These are phyloP conservation scores for Hemiprocne comata DNA, from an alignment of 2,113 vertebrate species.

Conservation along the genomic window DNA sequence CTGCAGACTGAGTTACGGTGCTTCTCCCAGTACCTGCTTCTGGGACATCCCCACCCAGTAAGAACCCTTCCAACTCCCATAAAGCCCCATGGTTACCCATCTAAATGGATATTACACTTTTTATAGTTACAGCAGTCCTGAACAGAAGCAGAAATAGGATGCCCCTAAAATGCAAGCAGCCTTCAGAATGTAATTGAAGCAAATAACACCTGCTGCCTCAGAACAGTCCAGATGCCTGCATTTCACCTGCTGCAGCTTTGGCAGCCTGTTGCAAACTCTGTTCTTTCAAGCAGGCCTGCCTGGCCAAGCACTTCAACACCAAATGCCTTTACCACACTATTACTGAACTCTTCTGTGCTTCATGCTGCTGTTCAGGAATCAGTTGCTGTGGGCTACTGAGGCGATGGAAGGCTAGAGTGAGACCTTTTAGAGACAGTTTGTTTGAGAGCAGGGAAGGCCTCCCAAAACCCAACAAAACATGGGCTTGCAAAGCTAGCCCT, in stretches of 20 bases:
- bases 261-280: not conserved
- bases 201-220: not conserved
- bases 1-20: not conserved
- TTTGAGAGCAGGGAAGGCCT: not conserved
- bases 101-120: not conserved
- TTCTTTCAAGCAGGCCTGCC: not conserved
- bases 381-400: not conserved
- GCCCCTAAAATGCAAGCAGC: not conserved
- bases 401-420: not conserved
- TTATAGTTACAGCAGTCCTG: not conserved
- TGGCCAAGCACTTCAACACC: not conserved
- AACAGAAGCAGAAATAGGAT: not conserved
- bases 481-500: not conserved
- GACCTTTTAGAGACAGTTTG: not conserved
- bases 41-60: not conserved
- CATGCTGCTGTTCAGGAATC: not conserved
- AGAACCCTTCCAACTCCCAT: not conserved
- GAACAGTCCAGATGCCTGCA: not conserved
- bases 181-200: not conserved
- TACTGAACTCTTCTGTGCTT: not conserved
- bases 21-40: not conserved
- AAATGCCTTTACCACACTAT: not conserved
- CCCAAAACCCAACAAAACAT: not conserved
- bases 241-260: not conserved
- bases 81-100: not conserved